Percentiles rank a stretch among this genome's conserved stretches.
These are phyloP conservation scores for Melinaea marsaeus DNA, from an alignment of 2,888 invertebrate species.

Conservation along the genomic window DNA sequence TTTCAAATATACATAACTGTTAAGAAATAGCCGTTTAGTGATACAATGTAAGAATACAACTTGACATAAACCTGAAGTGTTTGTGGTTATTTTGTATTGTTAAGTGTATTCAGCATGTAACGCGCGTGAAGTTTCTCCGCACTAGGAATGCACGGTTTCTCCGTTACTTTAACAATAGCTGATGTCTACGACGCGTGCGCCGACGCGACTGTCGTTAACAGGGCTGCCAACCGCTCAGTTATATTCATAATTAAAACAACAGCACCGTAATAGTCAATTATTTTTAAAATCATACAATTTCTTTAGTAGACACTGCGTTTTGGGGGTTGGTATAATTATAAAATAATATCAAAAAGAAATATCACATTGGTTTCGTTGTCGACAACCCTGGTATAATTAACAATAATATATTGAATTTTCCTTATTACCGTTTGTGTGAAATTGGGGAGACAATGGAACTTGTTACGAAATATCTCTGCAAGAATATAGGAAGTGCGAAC, in stretches of 20 bases:
- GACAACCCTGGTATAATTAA: neutral
- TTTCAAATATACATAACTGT: no score
- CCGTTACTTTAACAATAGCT: conserved; percentile 52
- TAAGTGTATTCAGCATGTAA: conserved; percentile 13
- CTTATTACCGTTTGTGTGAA: neutral
- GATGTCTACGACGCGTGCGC: conserved; percentile 49
- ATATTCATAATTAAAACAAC: no score
- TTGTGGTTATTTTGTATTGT: conserved; percentile 23
- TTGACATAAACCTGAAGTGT: neutral
- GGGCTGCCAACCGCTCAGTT: neutral
- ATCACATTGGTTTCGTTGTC: no score
- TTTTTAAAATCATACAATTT: no score
- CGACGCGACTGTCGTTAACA: conserved; percentile 11
- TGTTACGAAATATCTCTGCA: neutral
- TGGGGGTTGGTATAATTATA: no score
- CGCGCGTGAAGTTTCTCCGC: conserved; percentile 21
- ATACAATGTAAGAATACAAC: neutral
- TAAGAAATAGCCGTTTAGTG: no score
- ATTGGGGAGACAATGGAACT: neutral
- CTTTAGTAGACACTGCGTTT: no score
- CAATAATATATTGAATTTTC: conserved; percentile 1
- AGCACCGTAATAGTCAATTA: no score
- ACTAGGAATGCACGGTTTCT: conserved; percentile 41
- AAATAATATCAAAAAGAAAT: no score
- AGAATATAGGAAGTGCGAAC: no score